Evolutionary conservation across 2,797 vertebrate species (phyloP).

Genomic region (Hypotaenidia okinawae): DNA sequence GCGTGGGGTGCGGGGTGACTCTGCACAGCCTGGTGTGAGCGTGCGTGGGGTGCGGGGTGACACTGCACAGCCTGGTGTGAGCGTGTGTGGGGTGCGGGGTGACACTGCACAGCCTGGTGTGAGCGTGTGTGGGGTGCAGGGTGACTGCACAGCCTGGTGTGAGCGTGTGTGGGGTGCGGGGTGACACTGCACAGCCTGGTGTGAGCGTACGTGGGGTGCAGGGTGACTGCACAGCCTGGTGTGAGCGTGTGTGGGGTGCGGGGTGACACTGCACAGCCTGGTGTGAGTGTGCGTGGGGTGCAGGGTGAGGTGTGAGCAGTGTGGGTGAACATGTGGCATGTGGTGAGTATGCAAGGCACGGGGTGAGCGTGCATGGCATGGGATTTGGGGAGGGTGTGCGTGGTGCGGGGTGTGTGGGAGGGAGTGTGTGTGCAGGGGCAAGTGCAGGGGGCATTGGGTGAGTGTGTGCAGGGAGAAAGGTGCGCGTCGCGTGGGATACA

Average conservation of each 20-base stretch:
- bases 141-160: no score
- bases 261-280: no score
- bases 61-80: not conserved
- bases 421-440: no score
- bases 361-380: not conserved
- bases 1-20: no score
- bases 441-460: not conserved
- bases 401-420: not conserved
- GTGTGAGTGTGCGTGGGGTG: rapidly evolving
- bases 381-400: not conserved
- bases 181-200: not conserved
- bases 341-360: not conserved
- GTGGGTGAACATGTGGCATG: not conserved
- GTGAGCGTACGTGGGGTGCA: not conserved
- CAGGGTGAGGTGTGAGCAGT: rapidly evolving
- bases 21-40: no score
- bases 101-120: no score
- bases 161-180: no score
- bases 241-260: not conserved
- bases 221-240: not conserved
- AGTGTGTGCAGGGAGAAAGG: not conserved
- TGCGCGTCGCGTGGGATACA: not conserved
- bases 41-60: not conserved
- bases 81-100: not conserved
- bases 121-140: rapidly evolving